Base-by-base conservation (phyloP, 1,140 invertebrate species). In the Hyphantria cunea region DNA sequence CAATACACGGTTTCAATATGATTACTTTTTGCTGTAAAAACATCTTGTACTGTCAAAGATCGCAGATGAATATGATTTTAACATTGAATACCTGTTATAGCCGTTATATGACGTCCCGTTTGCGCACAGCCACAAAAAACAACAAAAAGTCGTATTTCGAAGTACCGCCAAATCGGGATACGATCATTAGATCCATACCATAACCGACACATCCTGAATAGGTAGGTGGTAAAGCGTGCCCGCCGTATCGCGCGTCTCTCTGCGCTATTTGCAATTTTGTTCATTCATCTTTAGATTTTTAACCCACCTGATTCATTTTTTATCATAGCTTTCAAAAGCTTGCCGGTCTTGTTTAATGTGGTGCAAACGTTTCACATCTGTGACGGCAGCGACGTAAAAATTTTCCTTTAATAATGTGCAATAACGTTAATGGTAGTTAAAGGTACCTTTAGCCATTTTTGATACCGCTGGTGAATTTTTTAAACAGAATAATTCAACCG, bases 181-280 rank as follows among this genome's bases (percentile, higher is more conserved):
- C 79, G 76, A 82, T 87, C 87, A 87, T 90, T 90, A 90, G 86
- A 84, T 66, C 76, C 79, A 77, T 66, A 74, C 87, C 87, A 87
- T 90, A 90, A 90, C 68, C 66, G 86, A 77, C 67, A 78, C 80
- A 84, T 86, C 86, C 87, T 86, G 83, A 84, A 88, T 84, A 84
- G 84, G 82, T 80, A 84, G 80, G 82, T 84, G 82, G 76, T 68
- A 72, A 83, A 82, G 84, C 82, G 84, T 86, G 82, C 85, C 66
- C 71, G 72, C 67, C 66, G 72, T 69, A 53, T 71, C 61, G 61
- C 75, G 49, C 60, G 31, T 71, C 59, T 59, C 65, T 61, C 60
- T 56, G 65, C 39, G 56, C 41, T 64, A 51, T 62, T 66, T 67
- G 72, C 61, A 49, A 75, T 70, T 65, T 80, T 68, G 76, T 86